Percentiles rank a stretch among this genome's conserved stretches.
Evolutionary conservation across 2,113 vertebrate genomes (phyloP).

Genomic region (Lepisosteus osseus): DNA sequence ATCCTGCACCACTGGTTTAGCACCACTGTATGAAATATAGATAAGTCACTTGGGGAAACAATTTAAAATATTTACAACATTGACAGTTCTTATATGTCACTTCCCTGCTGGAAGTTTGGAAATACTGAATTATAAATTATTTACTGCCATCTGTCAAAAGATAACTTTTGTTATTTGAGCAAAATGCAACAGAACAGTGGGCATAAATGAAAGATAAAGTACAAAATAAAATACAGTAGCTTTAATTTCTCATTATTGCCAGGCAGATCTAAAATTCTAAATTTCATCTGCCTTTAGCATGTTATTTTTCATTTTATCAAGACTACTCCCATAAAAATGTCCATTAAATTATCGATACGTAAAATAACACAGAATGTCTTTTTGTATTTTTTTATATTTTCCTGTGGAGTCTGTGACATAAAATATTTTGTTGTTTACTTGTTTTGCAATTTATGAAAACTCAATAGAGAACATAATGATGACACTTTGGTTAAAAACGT

Average conservation of each 20-base stretch:
- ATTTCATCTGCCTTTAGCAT: background rate
- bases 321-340: background rate
- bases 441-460: too few species aligned
- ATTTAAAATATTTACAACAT: conserved; percentile 52
- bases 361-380: too few species aligned
- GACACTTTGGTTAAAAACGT: too few species aligned
- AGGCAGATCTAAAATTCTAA: background rate
- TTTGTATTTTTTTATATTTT: too few species aligned
- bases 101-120: conserved; percentile 27
- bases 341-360: conserved; percentile 7
- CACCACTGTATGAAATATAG: conserved; percentile 47
- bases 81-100: conserved; percentile 42
- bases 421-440: too few species aligned
- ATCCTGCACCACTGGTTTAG: conserved; percentile 17
- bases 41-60: conserved; percentile 36
- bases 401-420: too few species aligned
- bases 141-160: conserved; percentile 38
- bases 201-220: conserved; percentile 29
- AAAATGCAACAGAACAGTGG: conserved; percentile 24
- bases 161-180: conserved; percentile 28
- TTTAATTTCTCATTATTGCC: conserved; percentile 8
- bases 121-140: conserved; percentile 36
- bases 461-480: too few species aligned
- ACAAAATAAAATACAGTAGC: conserved; percentile 6
- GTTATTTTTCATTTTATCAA: background rate